phyloP scores from a whole-genome alignment of 2,888 invertebrate genomes.

The Leptinotarsa tumamoca region DNA sequence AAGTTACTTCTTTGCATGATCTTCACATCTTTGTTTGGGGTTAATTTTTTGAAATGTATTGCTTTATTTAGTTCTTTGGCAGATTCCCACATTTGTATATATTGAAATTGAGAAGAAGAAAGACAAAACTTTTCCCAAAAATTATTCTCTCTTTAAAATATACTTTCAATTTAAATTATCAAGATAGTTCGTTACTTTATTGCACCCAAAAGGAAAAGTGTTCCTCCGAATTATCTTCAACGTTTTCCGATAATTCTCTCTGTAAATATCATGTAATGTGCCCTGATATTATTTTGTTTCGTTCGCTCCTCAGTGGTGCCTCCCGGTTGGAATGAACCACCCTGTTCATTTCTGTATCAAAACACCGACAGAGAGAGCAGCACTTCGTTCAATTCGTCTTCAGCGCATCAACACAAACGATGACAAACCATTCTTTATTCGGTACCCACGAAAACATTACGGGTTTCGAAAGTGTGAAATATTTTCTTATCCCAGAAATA shows the following conservation, averaged over 20 bases:
- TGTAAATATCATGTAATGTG: background rate
- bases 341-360: background rate
- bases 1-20: too few relatives aligned
- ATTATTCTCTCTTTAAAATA: too few relatives aligned
- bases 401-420: background rate
- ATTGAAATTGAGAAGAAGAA: too few relatives aligned
- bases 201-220: too few relatives aligned
- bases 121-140: too few relatives aligned
- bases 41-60: too few relatives aligned
- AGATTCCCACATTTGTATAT: too few relatives aligned
- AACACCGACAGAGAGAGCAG: background rate
- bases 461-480: slow-evolving; percentile 18
- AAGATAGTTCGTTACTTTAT: too few relatives aligned
- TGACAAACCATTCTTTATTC: slow-evolving; percentile 20
- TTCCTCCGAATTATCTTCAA: background rate
- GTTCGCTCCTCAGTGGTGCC: too few relatives aligned
- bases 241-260: background rate
- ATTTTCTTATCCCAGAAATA: slow-evolving; percentile 16
- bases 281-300: background rate
- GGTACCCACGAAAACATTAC: slow-evolving; percentile 17
- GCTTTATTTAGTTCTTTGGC: too few relatives aligned
- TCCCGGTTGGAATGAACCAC: background rate
- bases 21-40: too few relatives aligned
- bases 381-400: background rate
- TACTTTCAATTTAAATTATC: too few relatives aligned